Base-by-base conservation (phyloP, 2,113 vertebrate species). In the Oryzias woworae region DNA sequence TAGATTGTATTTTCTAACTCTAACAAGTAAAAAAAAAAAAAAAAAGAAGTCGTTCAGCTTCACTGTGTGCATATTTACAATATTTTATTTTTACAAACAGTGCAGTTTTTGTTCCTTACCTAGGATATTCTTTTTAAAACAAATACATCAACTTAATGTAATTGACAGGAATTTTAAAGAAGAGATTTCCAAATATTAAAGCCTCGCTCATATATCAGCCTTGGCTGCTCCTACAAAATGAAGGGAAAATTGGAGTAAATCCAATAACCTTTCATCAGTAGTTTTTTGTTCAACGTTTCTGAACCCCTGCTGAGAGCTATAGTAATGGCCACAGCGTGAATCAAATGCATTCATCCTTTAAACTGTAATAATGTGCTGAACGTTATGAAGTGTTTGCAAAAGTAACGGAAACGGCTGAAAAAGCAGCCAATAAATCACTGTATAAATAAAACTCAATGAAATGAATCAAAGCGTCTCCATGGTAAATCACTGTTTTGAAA, bases 401-500 rank as follows among this genome's bases (percentile, higher is more conserved):
- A 45, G 54, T 75, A 65, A 54, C 49, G 48, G 16, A 71, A 45
- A 23, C 50, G 56, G 64, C 46, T 60, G 31, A 31, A 68, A 71
- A 54, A 52, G 42, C 62, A 51, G 46, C 15, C 65, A 66, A 80
- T 59, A 48, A 44, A 44, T 53, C 42, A 48, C 22, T 15, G 57
- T 54, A 49, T 67, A 52, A 81, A 73, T 73, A 59, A 64, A 77
- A 74, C 26, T 64, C 4, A 16, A 26, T 13, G 28, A 72, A 74
- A 80, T 53, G 28, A 47, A 82, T 57, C 75, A 72, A 80, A 70
- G 45, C 16, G 13, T 53, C 54, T 46, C 2, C 13, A 10, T 48
- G 62, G 62, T 71, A 66, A 52, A 64, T 50, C 61, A 72, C 71
- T 74, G 72, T 54, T 71, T 64, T 81, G 66, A 74, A 78, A 73